Conservation (phyloP, 2,888 invertebrate genomes). For the Carabus problematicus region DNA sequence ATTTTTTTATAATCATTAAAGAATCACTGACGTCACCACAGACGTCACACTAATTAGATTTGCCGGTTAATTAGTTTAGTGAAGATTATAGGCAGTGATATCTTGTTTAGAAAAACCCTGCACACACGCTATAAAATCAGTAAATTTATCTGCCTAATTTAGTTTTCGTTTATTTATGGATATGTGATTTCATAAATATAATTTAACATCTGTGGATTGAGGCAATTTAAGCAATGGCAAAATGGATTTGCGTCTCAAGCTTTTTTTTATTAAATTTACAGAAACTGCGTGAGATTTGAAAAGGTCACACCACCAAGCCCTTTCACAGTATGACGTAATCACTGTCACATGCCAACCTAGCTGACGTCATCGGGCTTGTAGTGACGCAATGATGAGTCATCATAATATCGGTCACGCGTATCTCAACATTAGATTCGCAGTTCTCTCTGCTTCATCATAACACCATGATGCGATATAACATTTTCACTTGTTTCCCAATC, state of each 20-base stretch:
- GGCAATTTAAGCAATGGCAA: neutral
- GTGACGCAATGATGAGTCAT: slow-evolving; percentile 57
- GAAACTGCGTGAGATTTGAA: neutral
- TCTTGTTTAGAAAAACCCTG: neutral
- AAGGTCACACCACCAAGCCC: slow-evolving; percentile 40
- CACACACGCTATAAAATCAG: neutral
- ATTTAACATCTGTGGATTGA: neutral
- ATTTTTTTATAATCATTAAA: neutral
- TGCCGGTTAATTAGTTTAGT: slow-evolving; percentile 26
- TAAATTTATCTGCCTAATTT: neutral
- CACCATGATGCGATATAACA: neutral
- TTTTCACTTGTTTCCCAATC: slow-evolving; percentile 4
- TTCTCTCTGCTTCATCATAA: neutral
- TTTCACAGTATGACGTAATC: slow-evolving; percentile 51
- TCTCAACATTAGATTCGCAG: slow-evolving; percentile 9
- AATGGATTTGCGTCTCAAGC: too few relatives aligned
- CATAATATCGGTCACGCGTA: slow-evolving; percentile 41
- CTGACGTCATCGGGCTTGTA: slow-evolving; percentile 53
- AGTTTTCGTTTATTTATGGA: slow-evolving; percentile 5
- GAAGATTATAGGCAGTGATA: too few relatives aligned
- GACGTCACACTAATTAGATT: slow-evolving; percentile 29
- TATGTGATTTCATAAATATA: neutral
- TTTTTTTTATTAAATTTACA: too few relatives aligned
- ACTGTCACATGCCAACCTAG: slow-evolving; percentile 49
- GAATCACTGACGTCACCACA: neutral